These are phyloP conservation scores for Gymnothorax reevesii DNA, from an alignment of 2,797 vertebrate species.

Conservation along the genomic window DNA sequence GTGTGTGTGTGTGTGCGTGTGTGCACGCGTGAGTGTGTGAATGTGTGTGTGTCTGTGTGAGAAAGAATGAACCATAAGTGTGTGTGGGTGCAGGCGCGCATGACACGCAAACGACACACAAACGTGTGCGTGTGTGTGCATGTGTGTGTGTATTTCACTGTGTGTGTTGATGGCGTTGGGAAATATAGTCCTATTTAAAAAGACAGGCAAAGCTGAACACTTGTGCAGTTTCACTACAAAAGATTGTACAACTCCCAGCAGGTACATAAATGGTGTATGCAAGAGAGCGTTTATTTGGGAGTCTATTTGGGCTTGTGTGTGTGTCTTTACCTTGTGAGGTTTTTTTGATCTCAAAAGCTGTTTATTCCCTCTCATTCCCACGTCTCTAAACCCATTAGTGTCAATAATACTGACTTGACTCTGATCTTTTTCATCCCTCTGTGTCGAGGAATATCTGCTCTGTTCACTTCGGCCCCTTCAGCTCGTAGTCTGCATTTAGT, in stretches of 20 bases:
- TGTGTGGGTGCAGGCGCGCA: too few relatives aligned
- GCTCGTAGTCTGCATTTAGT: neutral
- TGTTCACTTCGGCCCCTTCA: conserved; percentile 14
- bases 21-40: conserved; percentile 38
- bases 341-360: conserved; percentile 48
- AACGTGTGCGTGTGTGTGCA: too few relatives aligned
- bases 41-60: conserved; percentile 40
- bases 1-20: conserved; percentile 29
- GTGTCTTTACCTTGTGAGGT: conserved; percentile 40
- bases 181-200: too few relatives aligned
- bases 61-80: conserved; percentile 24
- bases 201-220: too few relatives aligned
- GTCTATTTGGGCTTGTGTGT: conserved; percentile 37
- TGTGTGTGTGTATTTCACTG: too few relatives aligned
- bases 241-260: too few relatives aligned
- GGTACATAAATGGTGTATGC: too few relatives aligned
- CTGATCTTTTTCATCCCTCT: conserved; percentile 32
- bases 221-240: too few relatives aligned
- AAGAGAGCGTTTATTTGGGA: conserved; percentile 4
- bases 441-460: conserved; percentile 28
- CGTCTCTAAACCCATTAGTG: conserved; percentile 46
- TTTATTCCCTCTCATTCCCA: conserved; percentile 32
- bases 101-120: too few relatives aligned
- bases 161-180: too few relatives aligned
- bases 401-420: conserved; percentile 37